A percentile compares a stretch with the other conserved stretches of the same genome.
Evolutionary conservation across 2,113 vertebrate genomes (phyloP).

Genomic region (Burhinus oedicnemus): DNA sequence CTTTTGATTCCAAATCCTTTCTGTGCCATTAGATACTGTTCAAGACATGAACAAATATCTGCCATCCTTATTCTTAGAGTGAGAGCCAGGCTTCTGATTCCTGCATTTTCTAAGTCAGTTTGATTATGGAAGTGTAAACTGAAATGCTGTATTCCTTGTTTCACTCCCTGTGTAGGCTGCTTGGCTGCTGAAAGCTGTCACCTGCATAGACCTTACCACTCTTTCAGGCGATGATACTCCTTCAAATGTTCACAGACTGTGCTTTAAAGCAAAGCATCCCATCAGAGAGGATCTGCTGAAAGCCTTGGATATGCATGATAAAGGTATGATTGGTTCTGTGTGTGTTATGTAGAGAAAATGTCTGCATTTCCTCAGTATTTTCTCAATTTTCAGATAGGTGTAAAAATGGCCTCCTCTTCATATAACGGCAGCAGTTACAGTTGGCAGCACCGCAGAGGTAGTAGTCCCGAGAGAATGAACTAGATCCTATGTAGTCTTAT

Average conservation of each 20-base stretch:
- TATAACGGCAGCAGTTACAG: neutral
- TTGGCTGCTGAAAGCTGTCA: conserved; percentile 92
- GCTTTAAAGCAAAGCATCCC: conserved; percentile 91
- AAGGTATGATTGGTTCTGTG: conserved; percentile 76
- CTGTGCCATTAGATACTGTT: neutral
- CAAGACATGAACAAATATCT: neutral
- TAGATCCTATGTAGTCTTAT: neutral
- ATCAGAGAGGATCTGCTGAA: conserved; percentile 85
- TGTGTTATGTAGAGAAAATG: neutral
- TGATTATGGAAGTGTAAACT: neutral
- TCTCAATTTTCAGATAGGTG: neutral
- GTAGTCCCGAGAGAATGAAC: neutral
- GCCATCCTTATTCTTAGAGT: neutral
- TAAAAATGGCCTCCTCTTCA: neutral
- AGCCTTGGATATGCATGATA: conserved; percentile 85
- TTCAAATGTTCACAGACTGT: conserved; percentile 89
- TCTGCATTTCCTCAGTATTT: neutral
- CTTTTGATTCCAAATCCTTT: neutral
- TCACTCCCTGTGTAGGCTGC: conserved; percentile 79
- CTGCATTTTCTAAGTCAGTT: neutral
- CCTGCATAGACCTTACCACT: conserved; percentile 94
- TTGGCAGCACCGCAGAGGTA: neutral
- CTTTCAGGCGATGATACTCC: conserved; percentile 91
- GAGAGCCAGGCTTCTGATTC: neutral
- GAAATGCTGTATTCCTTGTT: neutral